Base-by-base conservation (phyloP, 2,797 vertebrate species). In the Hyperoplus immaculatus region DNA sequence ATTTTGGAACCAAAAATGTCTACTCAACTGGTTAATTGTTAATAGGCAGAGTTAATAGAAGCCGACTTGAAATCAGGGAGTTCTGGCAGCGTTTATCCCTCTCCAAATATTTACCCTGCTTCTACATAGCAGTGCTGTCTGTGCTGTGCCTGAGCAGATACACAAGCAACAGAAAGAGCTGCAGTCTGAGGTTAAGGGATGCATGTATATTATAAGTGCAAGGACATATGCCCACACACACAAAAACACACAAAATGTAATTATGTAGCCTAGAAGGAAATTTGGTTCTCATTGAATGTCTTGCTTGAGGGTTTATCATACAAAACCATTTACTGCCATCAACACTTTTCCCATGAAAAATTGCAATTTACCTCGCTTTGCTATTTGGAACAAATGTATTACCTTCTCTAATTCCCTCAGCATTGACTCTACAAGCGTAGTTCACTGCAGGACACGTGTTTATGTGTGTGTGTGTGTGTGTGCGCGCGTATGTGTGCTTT, bases 81-180 rank as follows among this genome's bases (percentile, higher is more conserved):
- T 88, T 87, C 73, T 87, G 77, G 84, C 81, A 64, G 77, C 68
- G 77, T 83, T 86, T 89, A 90, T 87, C 84, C 72, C 58, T 93
- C 76, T 89, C 79, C 86, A 94, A 94, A 94, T 94, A 92, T 94
- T 94, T 93, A 93, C 90, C 56, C 80, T 5, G 60, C 87, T 85
- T 87, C 70, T 70, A 90, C 87, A 91, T 92, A 87, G 83, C 88
- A 87, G 77, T 86, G 87, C 87, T 80, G 86, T 85, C 91, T 87
- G 69, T 75, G 69, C 84, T 77, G 83, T 72, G 84, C 87, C 29
- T 72, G 63, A 84, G 79, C 72, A 85, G 86, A 92, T 85, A 87
- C 70, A 77, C 81, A 79, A 64, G 81, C 88, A 79, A 61, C 79
- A 77, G 63, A 79, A 66, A 62, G 18, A 47, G 56, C 81, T 69